A percentile compares a stretch with the other conserved stretches of the same genome.
These are phyloP conservation scores for Aphelocoma californica DNA, from an alignment of 2,797 vertebrate genomes.

Conservation along the genomic window DNA sequence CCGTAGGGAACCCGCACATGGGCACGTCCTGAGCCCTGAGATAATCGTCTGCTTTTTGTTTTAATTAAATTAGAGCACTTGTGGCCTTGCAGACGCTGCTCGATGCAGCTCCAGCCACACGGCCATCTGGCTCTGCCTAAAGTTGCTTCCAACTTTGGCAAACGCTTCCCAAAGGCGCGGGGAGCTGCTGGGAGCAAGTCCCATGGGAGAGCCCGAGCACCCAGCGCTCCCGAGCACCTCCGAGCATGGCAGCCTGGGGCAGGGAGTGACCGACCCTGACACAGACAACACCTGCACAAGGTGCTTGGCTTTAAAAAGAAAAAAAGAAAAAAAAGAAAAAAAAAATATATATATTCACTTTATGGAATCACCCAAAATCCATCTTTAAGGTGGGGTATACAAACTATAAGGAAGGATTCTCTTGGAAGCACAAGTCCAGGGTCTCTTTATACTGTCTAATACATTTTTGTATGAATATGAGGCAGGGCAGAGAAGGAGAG, in stretches of 20 bases:
- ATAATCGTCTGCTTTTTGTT: constrained; percentile 70
- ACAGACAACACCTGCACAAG: neutral
- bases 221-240: neutral
- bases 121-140: constrained; percentile 73
- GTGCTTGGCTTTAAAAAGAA: neutral
- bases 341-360: neutral
- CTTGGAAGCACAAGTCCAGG: neutral
- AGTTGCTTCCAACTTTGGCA: constrained; percentile 71
- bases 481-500: neutral
- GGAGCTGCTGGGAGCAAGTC: constrained; percentile 50
- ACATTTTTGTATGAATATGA: neutral
- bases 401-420: neutral
- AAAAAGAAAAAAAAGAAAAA: neutral
- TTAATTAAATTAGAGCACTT: constrained; percentile 74
- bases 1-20: constrained; percentile 29
- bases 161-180: constrained; percentile 61
- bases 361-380: neutral
- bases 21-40: constrained; percentile 27
- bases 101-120: constrained; percentile 54
- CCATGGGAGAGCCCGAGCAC: neutral
- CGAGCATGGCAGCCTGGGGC: neutral
- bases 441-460: neutral
- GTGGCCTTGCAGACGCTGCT: constrained; percentile 57
- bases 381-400: neutral
- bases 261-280: neutral